These are phyloP conservation scores for Hyalella azteca DNA, from an alignment of 2,888 invertebrate species.

Conservation along the genomic window DNA sequence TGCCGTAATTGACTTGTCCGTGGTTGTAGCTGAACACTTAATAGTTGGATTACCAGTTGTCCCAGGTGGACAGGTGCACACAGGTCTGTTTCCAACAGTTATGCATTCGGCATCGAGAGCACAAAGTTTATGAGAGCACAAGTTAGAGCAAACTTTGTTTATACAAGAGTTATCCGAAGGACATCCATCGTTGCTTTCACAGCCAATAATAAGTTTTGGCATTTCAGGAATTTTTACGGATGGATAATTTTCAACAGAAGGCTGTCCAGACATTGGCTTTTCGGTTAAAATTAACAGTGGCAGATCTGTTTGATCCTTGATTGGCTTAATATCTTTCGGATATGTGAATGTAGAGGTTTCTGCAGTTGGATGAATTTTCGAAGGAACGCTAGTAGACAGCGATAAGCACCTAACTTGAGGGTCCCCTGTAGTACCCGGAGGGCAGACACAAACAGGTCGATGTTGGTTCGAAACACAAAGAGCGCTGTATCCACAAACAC, in stretches of 20 bases:
- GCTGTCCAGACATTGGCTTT: neutral
- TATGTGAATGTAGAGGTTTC: slow-evolving; percentile 42
- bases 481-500: slow-evolving; percentile 84
- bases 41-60: slow-evolving; percentile 81
- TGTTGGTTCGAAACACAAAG: slow-evolving; percentile 78
- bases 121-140: slow-evolving; percentile 71
- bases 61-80: slow-evolving; percentile 84
- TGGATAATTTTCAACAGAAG: neutral
- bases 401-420: slow-evolving; percentile 76
- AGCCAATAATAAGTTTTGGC: slow-evolving; percentile 43
- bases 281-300: slow-evolving; percentile 33
- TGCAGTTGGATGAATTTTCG: slow-evolving; percentile 41
- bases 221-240: slow-evolving; percentile 19
- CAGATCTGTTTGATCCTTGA: neutral
- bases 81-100: slow-evolving; percentile 83
- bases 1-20: slow-evolving; percentile 35
- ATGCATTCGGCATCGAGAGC: slow-evolving; percentile 81
- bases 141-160: slow-evolving; percentile 55
- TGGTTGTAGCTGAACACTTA: slow-evolving; percentile 51
- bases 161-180: slow-evolving; percentile 44
- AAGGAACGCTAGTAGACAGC: slow-evolving; percentile 35
- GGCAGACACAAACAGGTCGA: slow-evolving; percentile 78
- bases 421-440: slow-evolving; percentile 80
- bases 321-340: slow-evolving; percentile 36
- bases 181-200: slow-evolving; percentile 51